Base-by-base conservation (phyloP, 2,888 invertebrate species). In the Ochropacha duplaris region DNA sequence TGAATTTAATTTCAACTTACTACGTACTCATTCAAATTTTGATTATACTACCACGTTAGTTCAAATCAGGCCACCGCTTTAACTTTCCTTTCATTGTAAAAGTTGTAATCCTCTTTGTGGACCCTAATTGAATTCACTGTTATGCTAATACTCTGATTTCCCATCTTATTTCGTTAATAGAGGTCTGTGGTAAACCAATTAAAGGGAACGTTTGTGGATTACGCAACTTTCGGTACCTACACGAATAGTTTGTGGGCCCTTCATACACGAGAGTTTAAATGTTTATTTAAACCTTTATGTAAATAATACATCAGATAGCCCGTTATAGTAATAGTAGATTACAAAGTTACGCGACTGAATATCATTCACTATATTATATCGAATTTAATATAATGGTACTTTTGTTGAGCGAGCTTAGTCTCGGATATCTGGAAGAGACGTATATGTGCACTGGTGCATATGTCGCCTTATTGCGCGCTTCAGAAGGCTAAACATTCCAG, bases 61-160 rank as follows among this genome's bases (percentile, higher is more conserved):
- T 90, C 83, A 83, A 82, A 83, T 82, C 82, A 84, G 83, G 81
- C 80, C 82, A 82, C 85, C 76, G 83, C 83, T 84, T 84, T 79
- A 90, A 92, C 90, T 90, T 91, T 87, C 83, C 87, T 85, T 84
- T 89, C 88, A 90, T 90, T 91, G 90, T 92, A 89, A 91, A 92
- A 92, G 91, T 92, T 92, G 89, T 92, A 92, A 92, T 92, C 91
- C 92, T 91, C 91, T 92, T 92, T 92, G 92, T 92, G 86, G 81
- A 85, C 86, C 88, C 87, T 91, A 92, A 92, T 92, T 91, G 92
- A 92, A 92, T 92, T 90, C 85, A 87, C 90, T 92, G 92, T 92
- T 92, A 92, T 92, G 92, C 89, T 92, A 92, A 92, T 92, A 90
- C 91, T 88, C 87, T 92, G 91, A 92, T 92, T 92, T 91, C 91